Percentiles rank a stretch among this genome's conserved stretches.
phyloP scores from a whole-genome alignment of 2,113 vertebrate species.

The Myotis brandtii region DNA sequence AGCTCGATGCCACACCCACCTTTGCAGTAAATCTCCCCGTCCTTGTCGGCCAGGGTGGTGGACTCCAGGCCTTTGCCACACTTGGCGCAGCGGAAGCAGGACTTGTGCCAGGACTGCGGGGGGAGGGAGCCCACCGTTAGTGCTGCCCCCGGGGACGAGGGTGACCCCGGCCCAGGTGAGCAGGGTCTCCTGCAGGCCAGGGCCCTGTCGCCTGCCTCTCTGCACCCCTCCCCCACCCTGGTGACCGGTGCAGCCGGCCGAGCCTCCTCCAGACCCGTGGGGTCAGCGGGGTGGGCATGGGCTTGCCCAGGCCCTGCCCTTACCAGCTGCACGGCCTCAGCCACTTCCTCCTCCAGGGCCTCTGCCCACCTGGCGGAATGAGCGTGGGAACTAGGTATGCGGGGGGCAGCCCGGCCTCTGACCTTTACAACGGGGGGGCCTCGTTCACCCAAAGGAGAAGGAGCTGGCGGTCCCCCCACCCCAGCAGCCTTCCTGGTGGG shows the following conservation, averaged over 20 bases:
- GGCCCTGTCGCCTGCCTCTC: too few species aligned
- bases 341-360: background rate
- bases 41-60: conserved; percentile 95
- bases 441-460: background rate
- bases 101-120: conserved; percentile 95
- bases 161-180: accelerated
- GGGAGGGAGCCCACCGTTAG: background rate
- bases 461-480: background rate
- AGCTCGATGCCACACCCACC: conserved; percentile 80
- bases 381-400: background rate
- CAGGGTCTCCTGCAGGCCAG: too few species aligned
- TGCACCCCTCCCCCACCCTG: too few species aligned
- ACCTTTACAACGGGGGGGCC: background rate
- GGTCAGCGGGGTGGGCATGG: background rate
- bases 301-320: background rate
- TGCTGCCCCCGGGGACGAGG: background rate
- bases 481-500: background rate
- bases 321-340: background rate
- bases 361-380: background rate
- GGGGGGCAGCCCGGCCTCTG: background rate
- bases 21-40: conserved; percentile 98
- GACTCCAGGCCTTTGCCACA: conserved; percentile 97
- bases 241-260: too few species aligned
- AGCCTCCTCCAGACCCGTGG: background rate
- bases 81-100: conserved; percentile 95